Conservation (phyloP, 2,797 vertebrate genomes). For the Sebastes melanostomus region DNA sequence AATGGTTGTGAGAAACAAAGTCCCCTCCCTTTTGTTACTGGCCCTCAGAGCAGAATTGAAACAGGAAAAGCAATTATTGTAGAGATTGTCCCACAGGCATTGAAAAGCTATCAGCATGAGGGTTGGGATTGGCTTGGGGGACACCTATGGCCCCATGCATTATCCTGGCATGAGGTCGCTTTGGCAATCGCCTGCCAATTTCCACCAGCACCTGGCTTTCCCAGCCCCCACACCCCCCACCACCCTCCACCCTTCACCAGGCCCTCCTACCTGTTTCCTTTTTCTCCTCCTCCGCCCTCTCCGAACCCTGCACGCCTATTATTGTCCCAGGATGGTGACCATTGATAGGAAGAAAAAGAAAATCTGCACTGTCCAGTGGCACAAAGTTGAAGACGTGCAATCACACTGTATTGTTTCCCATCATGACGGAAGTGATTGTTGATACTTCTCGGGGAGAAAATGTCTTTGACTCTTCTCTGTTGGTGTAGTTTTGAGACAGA, state of each 20-base stretch:
- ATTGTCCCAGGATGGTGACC: conserved; percentile 56
- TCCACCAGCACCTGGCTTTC: conserved; percentile 89
- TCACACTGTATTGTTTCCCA: conserved; percentile 35
- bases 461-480: conserved; percentile 8
- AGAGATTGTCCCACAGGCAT: conserved; percentile 89
- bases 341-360: conserved; percentile 21
- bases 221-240: conserved; percentile 81
- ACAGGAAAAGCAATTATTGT: conserved; percentile 87
- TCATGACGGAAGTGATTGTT: conserved; percentile 14
- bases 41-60: conserved; percentile 70
- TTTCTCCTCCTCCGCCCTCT: conserved; percentile 34
- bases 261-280: conserved; percentile 84
- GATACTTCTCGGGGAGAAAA: conserved; percentile 25
- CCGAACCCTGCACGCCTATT: conserved; percentile 19
- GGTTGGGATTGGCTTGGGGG: conserved; percentile 91
- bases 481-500: background rate
- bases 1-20: conserved; percentile 58
- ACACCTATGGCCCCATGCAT: conserved; percentile 94
- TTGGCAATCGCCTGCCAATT: conserved; percentile 90
- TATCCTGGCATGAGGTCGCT: conserved; percentile 92
- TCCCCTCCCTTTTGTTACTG: conserved; percentile 69
- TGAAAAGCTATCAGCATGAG: conserved; percentile 95
- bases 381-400: conserved; percentile 43
- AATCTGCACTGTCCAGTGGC: conserved; percentile 6
- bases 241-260: conserved; percentile 83